phyloP scores from a whole-genome alignment of 2,888 invertebrate genomes.

The Standfussiana lucernea region DNA sequence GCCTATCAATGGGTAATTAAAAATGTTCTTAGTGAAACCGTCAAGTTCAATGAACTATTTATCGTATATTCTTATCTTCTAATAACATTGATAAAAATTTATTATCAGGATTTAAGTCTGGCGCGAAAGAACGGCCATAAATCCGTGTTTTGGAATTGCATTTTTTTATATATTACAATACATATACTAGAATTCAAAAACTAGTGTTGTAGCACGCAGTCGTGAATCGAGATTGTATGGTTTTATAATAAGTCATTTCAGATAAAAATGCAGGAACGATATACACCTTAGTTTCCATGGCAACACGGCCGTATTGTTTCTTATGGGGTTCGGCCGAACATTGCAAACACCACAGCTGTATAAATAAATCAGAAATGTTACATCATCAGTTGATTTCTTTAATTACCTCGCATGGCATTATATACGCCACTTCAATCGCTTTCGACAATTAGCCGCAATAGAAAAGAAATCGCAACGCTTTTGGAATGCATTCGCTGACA shows the following conservation, averaged over 20 bases:
- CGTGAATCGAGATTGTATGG: conserved; percentile 7
- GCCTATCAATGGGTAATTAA: neutral
- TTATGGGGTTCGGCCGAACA: conserved; percentile 75
- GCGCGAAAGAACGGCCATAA: conserved; percentile 8
- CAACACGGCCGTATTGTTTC: conserved; percentile 79
- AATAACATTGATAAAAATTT: conserved; percentile 23
- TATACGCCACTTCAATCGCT: conserved; percentile 49
- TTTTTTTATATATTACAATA: too few relatives aligned
- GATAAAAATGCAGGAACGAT: conserved; percentile 74
- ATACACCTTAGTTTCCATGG: conserved; percentile 80
- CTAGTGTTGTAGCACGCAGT: conserved; percentile 16
- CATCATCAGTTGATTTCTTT: conserved; percentile 45
- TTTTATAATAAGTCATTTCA: conserved; percentile 3
- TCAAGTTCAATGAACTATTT: conserved; percentile 37
- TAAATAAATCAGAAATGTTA: conserved; percentile 77
- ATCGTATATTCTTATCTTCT: conserved; percentile 37
- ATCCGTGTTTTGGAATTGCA: neutral
- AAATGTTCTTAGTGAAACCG: neutral
- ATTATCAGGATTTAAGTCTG: conserved; percentile 16
- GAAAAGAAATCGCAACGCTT: conserved; percentile 55
- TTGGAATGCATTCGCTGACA: conserved; percentile 52
- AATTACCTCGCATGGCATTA: conserved; percentile 57
- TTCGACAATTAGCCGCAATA: conserved; percentile 10
- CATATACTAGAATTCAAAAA: too few relatives aligned
- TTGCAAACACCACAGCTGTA: conserved; percentile 75